phyloP scores from a whole-genome alignment of 2,113 vertebrate genomes.

The Oceanites oceanicus region DNA sequence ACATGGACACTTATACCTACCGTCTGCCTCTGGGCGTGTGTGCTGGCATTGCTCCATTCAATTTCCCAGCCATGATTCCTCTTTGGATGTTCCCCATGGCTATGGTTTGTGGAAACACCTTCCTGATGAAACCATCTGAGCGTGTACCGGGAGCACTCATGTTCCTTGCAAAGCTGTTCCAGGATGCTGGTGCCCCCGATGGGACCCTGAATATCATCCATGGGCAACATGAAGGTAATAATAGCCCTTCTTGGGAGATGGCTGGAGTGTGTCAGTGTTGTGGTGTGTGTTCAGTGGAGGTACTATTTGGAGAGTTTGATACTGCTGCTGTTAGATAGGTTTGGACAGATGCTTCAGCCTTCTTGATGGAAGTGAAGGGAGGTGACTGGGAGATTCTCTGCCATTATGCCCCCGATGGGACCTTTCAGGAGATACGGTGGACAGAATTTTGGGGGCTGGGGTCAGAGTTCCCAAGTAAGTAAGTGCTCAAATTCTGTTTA shows the following conservation, averaged over 20 bases:
- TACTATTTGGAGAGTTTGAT: not conserved
- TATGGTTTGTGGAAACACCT: constrained; percentile 96
- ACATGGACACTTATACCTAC: constrained; percentile 96
- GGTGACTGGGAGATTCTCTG: not conserved
- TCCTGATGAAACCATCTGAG: constrained; percentile 94
- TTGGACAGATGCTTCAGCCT: not conserved
- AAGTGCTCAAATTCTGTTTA: not conserved
- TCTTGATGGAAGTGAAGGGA: not conserved
- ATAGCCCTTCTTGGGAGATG: not conserved
- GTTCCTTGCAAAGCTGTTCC: constrained; percentile 90
- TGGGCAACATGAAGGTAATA: constrained; percentile 88
- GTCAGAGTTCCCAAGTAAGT: not conserved
- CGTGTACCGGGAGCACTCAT: constrained; percentile 91
- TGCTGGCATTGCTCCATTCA: constrained; percentile 94
- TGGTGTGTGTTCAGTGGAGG: not conserved
- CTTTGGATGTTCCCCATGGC: constrained; percentile 99
- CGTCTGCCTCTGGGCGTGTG: constrained; percentile 92
- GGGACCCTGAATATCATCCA: constrained; percentile 94
- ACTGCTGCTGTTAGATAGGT: not conserved
- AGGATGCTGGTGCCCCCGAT: constrained; percentile 91
- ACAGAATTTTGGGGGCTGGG: not conserved
- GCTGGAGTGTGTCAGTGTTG: not conserved
- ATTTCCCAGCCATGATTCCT: constrained; percentile 98
- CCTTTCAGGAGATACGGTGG: not conserved
- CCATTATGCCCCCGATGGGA: not conserved